These are phyloP conservation scores for Drosophila imparisetae DNA, from an alignment of 2,888 invertebrate genomes.

Conservation along the genomic window DNA sequence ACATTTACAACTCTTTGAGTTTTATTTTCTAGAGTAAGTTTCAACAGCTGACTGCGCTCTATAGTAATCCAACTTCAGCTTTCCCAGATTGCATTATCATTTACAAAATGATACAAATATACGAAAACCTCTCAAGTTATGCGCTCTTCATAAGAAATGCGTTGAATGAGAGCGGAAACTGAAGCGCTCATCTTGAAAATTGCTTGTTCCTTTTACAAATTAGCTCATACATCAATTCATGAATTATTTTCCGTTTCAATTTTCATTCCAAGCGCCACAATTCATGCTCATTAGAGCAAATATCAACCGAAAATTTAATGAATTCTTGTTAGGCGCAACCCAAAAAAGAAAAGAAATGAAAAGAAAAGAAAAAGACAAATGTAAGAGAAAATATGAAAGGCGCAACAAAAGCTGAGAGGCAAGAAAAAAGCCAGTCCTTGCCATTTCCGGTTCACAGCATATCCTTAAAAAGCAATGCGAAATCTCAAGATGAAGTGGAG, in stretches of 20 bases:
- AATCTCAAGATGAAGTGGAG: background rate
- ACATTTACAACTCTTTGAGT: background rate
- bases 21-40: background rate
- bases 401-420: slow-evolving; percentile 22
- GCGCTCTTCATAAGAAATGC: slow-evolving; percentile 1
- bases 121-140: background rate
- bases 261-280: slow-evolving; percentile 16
- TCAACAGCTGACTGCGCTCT: background rate
- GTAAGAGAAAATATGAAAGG: slow-evolving; percentile 34
- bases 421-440: slow-evolving; percentile 25
- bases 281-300: slow-evolving; percentile 48
- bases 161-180: background rate
- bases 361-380: slow-evolving; percentile 31
- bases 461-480: slow-evolving; percentile 29
- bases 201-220: slow-evolving; percentile 38
- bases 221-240: slow-evolving; percentile 40
- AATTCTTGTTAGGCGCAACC: slow-evolving; percentile 41
- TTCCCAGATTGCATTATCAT: background rate
- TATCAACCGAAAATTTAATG: slow-evolving; percentile 47
- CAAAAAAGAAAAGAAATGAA: slow-evolving; percentile 1
- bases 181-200: slow-evolving; percentile 39
- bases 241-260: slow-evolving; percentile 40
- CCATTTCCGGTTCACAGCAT: slow-evolving; percentile 50
- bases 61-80: background rate
- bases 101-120: background rate